Percentiles rank a stretch among this genome's conserved stretches.
Evolutionary conservation across 2,888 invertebrate species (phyloP).

Genomic region (Acanthosepion pharaonis): DNA sequence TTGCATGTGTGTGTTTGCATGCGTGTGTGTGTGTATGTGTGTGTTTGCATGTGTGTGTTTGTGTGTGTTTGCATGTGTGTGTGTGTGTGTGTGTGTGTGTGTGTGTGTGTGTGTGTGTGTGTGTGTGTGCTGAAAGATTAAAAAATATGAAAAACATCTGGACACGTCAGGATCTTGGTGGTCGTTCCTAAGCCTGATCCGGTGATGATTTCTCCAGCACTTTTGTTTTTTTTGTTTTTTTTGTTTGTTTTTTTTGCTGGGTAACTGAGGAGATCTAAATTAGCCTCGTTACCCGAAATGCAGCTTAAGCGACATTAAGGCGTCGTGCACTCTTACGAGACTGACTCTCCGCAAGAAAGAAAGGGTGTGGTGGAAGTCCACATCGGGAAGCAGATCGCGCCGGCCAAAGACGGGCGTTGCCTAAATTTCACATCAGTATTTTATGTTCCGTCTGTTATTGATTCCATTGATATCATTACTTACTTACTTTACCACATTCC

Average conservation of each 20-base stretch:
- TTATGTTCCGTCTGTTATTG: neutral
- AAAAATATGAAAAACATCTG: neutral
- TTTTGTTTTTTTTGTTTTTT: neutral
- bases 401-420: neutral
- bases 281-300: neutral
- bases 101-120: neutral
- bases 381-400: neutral
- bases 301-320: neutral
- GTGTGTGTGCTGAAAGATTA: neutral
- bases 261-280: neutral
- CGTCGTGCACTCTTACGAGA: neutral
- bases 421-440: constrained; percentile 6
- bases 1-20: neutral
- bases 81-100: neutral
- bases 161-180: neutral
- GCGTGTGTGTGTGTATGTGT: neutral
- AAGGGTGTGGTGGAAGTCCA: neutral
- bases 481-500: constrained; percentile 6
- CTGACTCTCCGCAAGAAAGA: neutral
- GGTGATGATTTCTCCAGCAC: neutral
- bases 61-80: too few relatives aligned
- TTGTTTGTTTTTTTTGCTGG: neutral
- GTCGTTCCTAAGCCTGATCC: neutral
- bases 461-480: constrained; percentile 33
- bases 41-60: neutral